These are phyloP conservation scores for Danaus chrysippus DNA, from an alignment of 2,888 invertebrate genomes.

Conservation along the genomic window DNA sequence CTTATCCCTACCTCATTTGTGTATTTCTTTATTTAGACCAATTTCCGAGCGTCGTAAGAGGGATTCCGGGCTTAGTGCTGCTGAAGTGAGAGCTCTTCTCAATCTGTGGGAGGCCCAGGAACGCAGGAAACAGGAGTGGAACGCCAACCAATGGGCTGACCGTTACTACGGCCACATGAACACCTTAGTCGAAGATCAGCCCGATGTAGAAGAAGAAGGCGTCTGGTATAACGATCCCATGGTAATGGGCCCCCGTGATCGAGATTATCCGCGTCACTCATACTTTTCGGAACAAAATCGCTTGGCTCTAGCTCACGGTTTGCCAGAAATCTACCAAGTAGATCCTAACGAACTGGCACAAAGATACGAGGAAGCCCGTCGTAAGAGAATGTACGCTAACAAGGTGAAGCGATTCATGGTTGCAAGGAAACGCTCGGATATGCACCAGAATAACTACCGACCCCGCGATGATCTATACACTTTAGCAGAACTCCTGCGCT, in stretches of 20 bases:
- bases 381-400: slow-evolving; percentile 71
- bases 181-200: slow-evolving; percentile 68
- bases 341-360: slow-evolving; percentile 67
- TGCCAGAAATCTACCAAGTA: slow-evolving; percentile 67
- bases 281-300: slow-evolving; percentile 74
- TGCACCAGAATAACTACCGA: slow-evolving; percentile 66
- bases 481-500: slow-evolving; percentile 77
- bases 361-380: slow-evolving; percentile 69
- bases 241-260: slow-evolving; percentile 65
- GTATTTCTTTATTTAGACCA: slow-evolving; percentile 46
- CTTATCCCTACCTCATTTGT: slow-evolving; percentile 6
- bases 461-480: slow-evolving; percentile 80
- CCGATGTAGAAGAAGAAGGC: slow-evolving; percentile 73
- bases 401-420: slow-evolving; percentile 82
- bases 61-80: slow-evolving; percentile 80
- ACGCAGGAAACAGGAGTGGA: slow-evolving; percentile 73
- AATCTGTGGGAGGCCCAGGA: slow-evolving; percentile 81
- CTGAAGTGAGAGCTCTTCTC: slow-evolving; percentile 79
- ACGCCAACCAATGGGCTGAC: slow-evolving; percentile 66
- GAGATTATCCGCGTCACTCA: slow-evolving; percentile 65
- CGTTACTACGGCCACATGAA: slow-evolving; percentile 63
- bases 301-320: slow-evolving; percentile 60
- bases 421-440: slow-evolving; percentile 75
- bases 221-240: slow-evolving; percentile 81
- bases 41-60: slow-evolving; percentile 78